Conservation (phyloP, 2,113 vertebrate genomes). For the Atrichornis clamosus region DNA sequence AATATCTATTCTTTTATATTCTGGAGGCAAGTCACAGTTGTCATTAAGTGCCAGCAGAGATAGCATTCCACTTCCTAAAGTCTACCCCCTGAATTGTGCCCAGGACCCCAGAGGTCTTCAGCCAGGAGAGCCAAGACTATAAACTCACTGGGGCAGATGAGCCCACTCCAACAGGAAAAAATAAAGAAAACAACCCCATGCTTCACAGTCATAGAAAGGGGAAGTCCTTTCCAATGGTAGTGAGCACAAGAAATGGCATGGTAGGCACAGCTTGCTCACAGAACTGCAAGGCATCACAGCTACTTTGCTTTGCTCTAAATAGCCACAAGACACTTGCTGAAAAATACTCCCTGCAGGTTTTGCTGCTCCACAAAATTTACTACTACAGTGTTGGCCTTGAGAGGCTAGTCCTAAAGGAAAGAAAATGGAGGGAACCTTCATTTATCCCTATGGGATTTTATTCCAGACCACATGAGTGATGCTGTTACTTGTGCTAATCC, state of each 20-base stretch:
- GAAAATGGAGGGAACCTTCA: neutral
- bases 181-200: too few species aligned
- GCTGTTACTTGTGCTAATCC: neutral
- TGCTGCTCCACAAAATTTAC: neutral
- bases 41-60: neutral
- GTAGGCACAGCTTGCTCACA: neutral
- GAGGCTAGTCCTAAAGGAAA: neutral
- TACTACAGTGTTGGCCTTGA: fast-evolving
- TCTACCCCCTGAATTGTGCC: neutral
- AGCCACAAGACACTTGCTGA: neutral
- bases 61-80: neutral
- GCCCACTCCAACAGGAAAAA: neutral
- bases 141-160: neutral
- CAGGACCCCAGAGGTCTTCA: neutral
- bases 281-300: neutral
- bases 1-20: neutral
- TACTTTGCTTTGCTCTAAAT: neutral
- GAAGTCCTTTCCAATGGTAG: neutral
- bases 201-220: neutral
- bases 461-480: neutral
- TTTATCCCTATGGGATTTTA: neutral
- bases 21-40: neutral
- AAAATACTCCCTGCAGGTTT: neutral
- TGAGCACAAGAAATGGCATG: neutral
- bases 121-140: neutral